phyloP scores from a whole-genome alignment of 2,888 invertebrate species.

The Rambutsinella grinnellia region DNA sequence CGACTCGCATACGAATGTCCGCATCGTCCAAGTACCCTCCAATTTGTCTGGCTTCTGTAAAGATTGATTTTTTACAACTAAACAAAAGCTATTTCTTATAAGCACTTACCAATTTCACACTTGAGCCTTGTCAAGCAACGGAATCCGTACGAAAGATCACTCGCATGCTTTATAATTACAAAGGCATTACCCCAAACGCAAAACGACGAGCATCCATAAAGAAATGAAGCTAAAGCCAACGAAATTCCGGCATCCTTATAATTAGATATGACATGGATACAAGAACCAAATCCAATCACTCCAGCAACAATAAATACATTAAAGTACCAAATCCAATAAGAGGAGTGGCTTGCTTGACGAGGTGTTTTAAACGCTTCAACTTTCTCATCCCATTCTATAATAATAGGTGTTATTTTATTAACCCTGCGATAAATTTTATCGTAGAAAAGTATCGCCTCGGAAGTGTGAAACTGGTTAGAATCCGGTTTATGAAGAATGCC shows the following conservation, averaged over 20 bases:
- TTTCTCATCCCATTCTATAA: too few species aligned
- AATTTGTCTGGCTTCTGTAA: not conserved
- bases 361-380: too few species aligned
- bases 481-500: too few species aligned
- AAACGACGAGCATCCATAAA: not conserved
- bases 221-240: not conserved
- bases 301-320: constrained; percentile 9
- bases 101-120: not conserved
- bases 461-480: too few species aligned
- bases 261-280: not conserved
- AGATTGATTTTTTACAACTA: not conserved
- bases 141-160: not conserved
- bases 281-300: constrained; percentile 7
- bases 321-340: too few species aligned
- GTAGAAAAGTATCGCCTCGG: too few species aligned
- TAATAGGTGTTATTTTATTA: too few species aligned
- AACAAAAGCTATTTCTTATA: not conserved
- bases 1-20: not conserved
- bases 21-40: not conserved
- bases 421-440: too few species aligned
- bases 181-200: not conserved
- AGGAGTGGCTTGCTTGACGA: too few species aligned
- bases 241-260: not conserved
- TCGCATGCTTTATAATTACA: not conserved
- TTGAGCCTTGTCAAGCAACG: not conserved